phyloP scores from a whole-genome alignment of 2,113 vertebrate species.

The Trachemys scripta region DNA sequence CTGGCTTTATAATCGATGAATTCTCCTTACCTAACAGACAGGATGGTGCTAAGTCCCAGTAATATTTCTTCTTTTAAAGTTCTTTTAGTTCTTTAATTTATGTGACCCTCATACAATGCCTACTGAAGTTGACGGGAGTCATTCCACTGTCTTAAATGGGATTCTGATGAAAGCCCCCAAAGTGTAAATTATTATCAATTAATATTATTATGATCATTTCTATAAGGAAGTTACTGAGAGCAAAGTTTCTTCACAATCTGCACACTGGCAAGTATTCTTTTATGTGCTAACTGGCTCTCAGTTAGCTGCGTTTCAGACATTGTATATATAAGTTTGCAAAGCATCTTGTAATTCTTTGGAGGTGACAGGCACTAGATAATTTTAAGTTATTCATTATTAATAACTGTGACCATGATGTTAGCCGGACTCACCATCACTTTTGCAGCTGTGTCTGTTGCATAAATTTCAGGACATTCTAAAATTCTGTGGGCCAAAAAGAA shows the following conservation, averaged over 20 bases:
- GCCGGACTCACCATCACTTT: background rate
- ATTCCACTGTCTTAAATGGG: background rate
- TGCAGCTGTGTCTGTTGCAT: no score
- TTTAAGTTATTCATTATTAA: background rate
- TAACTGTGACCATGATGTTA: background rate
- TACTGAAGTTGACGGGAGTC: background rate
- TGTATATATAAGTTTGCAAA: conserved; percentile 10
- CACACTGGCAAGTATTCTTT: background rate
- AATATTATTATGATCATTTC: conserved; percentile 22
- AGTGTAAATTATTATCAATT: conserved; percentile 32
- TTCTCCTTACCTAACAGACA: conserved; percentile 16
- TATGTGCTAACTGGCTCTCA: background rate
- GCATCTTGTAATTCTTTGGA: background rate
- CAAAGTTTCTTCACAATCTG: background rate
- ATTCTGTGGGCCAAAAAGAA: background rate
- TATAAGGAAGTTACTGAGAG: background rate
- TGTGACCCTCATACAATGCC: background rate
- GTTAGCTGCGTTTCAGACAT: conserved; percentile 2
- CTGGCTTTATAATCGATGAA: background rate
- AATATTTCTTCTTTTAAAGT: background rate
- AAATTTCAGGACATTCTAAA: background rate
- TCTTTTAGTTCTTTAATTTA: conserved; percentile 20
- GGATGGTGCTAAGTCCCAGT: background rate
- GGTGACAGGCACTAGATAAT: background rate
- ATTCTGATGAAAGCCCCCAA: background rate